These are phyloP conservation scores for Syrrhaptes paradoxus DNA, from an alignment of 2,113 vertebrate species.

Conservation along the genomic window DNA sequence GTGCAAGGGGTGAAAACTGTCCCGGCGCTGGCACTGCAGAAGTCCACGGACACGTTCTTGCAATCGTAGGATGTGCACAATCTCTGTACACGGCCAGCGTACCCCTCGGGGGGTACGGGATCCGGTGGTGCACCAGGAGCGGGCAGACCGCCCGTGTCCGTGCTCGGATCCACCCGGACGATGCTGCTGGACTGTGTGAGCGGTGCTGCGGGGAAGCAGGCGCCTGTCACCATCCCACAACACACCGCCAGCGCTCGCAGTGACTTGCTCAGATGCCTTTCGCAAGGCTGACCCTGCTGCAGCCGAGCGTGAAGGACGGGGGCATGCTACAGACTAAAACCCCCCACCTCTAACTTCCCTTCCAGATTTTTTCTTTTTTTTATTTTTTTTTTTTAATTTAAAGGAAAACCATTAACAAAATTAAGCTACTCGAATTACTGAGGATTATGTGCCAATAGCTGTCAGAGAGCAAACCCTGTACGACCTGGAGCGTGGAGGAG, in stretches of 20 bases:
- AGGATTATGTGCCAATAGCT: not conserved
- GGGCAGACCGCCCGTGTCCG: not conserved
- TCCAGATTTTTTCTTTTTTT: not conserved
- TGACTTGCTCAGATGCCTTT: not conserved
- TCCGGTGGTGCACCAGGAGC: rapidly evolving
- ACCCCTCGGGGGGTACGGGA: not conserved
- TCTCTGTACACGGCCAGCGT: not conserved
- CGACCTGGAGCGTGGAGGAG: not conserved
- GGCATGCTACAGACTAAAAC: not conserved
- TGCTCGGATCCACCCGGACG: not conserved
- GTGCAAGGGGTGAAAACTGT: not conserved
- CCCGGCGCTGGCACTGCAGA: not conserved
- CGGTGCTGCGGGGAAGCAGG: not conserved
- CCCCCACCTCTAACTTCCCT: not conserved
- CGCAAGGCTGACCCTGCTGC: not conserved
- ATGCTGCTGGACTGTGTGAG: not conserved
- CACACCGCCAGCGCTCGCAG: not conserved
- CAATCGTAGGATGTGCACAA: not conserved
- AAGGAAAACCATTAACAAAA: not conserved
- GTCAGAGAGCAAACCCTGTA: slow-evolving; percentile 2
- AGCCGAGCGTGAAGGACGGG: not conserved
- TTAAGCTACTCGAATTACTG: not conserved
- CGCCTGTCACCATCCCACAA: not conserved
- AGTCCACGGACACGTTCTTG: not conserved
- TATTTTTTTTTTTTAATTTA: not conserved